Evolutionary conservation across 1,140 invertebrate species (phyloP).

Genomic region (Calephelis virginiensis): DNA sequence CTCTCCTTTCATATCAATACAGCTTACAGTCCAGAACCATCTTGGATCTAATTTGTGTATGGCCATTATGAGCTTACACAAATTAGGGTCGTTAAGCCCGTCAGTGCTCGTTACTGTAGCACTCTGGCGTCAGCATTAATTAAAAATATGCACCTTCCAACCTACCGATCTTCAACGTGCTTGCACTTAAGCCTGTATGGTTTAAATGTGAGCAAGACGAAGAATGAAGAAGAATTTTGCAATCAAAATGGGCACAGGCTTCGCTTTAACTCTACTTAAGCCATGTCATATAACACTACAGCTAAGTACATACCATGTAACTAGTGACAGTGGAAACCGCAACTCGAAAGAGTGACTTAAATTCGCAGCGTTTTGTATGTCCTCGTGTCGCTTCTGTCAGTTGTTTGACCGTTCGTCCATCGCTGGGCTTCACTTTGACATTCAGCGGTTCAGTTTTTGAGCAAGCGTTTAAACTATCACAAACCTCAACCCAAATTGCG

Average conservation of each 20-base stretch:
- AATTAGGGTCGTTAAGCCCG: too few species aligned
- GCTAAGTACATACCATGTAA: conserved; percentile 29
- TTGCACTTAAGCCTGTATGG: conserved; percentile 17
- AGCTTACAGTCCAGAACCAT: too few species aligned
- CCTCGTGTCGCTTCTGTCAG: conserved; percentile 33
- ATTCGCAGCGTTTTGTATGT: conserved; percentile 37
- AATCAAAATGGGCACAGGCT: too few species aligned
- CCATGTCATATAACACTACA: too few species aligned
- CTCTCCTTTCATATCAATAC: too few species aligned
- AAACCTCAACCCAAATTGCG: conserved; percentile 43
- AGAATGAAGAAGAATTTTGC: too few species aligned
- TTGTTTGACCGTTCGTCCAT: conserved; percentile 22
- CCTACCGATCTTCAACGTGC: neutral
- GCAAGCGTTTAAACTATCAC: conserved; percentile 43
- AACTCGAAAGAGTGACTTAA: conserved; percentile 27
- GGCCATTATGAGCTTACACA: too few species aligned
- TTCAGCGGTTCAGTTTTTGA: conserved; percentile 19
- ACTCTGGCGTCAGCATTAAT: too few species aligned
- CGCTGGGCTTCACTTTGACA: conserved; percentile 27
- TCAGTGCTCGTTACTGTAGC: too few species aligned
- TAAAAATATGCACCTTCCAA: too few species aligned
- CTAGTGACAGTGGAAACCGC: conserved; percentile 33
- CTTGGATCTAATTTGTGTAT: too few species aligned
- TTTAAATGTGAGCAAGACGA: neutral
- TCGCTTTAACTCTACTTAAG: too few species aligned